Base-by-base conservation (phyloP, 2,113 vertebrate genomes). In the Arizona elegans region DNA sequence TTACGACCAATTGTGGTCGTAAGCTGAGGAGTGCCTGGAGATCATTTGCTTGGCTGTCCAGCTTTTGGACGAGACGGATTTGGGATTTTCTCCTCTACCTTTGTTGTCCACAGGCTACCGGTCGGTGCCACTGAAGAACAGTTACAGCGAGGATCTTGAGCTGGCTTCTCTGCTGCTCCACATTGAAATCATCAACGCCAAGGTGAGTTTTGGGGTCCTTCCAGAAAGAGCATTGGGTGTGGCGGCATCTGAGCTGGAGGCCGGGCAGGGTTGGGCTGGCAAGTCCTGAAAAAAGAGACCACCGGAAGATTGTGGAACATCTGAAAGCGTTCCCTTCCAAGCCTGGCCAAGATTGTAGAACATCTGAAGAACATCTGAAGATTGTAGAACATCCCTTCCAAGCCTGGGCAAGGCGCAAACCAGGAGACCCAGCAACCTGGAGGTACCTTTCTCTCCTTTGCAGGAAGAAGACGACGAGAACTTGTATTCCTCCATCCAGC, bases 391-490 rank as follows among this genome's bases (percentile, higher is more conserved):
- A 43, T 4, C n/a, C 17, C 81, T 6, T n/a, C 55, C 4, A 10
- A 23, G 11, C 4, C 15, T 13, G n/a, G 21, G 11, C 47, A 29
- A 47, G 26, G 33, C 1, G 0, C 10, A 3, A n/a, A 55, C 55
- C 1, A 88, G 47, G 50, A 52, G 52, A 29, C 10, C 43, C 0
- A 47, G 0, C n/a, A 3, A 8, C 62, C 29, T 38, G 4, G 15
- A 38, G 8, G 26, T 2, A 0, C 5, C 75, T 1, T 3, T 26
- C 0, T 5, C 12, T 43, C 56, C 6, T 1, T 65, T 81, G 65
- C 97, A 99, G 98, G 98, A 98, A 92, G 98, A 98, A 95, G 98
- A 98, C 0, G 98, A 99, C 3, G 98, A 98, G 96, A 98, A 99
- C 96, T 95, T 99, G 86, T 99, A 99, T 96, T 98, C 98, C 0